Evolutionary conservation across 2,888 invertebrate genomes (phyloP).

Genomic region (Scotopteryx bipunctaria): DNA sequence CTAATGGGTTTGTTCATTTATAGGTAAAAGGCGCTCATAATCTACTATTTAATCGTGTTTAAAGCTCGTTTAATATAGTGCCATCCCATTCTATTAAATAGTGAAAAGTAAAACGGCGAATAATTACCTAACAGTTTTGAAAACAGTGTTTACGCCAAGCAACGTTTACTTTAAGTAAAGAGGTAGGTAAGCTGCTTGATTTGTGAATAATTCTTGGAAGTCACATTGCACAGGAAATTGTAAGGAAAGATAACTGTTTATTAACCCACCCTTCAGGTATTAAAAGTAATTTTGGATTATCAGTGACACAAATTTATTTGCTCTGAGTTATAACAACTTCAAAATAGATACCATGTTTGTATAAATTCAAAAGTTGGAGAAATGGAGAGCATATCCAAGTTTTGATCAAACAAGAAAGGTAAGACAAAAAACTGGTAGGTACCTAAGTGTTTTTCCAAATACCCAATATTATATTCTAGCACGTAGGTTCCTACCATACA

Average conservation of each 20-base stretch:
- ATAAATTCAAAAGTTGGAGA: constrained; percentile 35
- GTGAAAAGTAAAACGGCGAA: too few relatives aligned
- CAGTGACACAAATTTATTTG: constrained; percentile 26
- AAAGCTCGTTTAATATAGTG: too few relatives aligned
- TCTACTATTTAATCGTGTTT: too few relatives aligned
- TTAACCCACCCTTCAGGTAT: constrained; percentile 22
- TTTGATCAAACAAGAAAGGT: constrained; percentile 8
- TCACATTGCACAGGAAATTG: constrained; percentile 27
- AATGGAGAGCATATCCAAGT: constrained; percentile 6
- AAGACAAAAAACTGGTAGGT: constrained; percentile 17
- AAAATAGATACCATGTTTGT: constrained; percentile 37
- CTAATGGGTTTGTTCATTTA: too few relatives aligned
- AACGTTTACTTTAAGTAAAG: too few relatives aligned
- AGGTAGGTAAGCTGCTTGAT: not conserved
- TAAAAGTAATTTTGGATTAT: constrained; percentile 37
- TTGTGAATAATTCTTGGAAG: not conserved
- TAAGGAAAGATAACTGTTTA: constrained; percentile 23
- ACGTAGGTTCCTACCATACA: too few relatives aligned
- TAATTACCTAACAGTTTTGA: too few relatives aligned
- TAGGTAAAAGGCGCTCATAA: too few relatives aligned
- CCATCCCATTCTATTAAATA: too few relatives aligned
- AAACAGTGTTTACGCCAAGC: too few relatives aligned
- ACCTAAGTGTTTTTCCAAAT: too few relatives aligned
- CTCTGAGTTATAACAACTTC: constrained; percentile 32
- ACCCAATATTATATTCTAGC: too few relatives aligned